These are phyloP conservation scores for Nycticryphes semicollaris DNA, from an alignment of 2,113 vertebrate genomes.

Conservation along the genomic window DNA sequence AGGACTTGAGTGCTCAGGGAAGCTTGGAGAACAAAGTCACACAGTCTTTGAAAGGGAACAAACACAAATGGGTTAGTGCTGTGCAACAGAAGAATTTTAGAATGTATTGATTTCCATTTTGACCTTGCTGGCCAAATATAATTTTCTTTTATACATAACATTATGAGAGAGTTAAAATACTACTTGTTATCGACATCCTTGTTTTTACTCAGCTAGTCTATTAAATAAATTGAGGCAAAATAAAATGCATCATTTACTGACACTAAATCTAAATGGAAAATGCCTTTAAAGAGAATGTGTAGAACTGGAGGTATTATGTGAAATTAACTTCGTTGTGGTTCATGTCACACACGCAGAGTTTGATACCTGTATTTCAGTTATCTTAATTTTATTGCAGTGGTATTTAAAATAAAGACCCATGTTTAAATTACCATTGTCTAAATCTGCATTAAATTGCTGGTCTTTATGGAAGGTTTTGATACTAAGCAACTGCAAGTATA, in stretches of 20 bases:
- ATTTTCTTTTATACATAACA: neutral
- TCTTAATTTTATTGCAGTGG: neutral
- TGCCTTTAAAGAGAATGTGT: neutral
- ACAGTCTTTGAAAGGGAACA: neutral
- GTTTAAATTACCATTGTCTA: neutral
- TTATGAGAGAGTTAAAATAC: neutral
- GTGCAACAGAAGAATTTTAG: neutral
- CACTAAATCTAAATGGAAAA: constrained; percentile 29
- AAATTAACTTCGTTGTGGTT: constrained; percentile 11
- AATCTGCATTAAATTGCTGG: constrained; percentile 26
- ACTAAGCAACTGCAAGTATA: neutral
- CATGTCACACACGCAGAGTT: neutral
- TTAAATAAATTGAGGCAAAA: constrained; percentile 18
- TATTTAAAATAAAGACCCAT: neutral
- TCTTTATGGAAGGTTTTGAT: neutral
- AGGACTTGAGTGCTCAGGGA: neutral
- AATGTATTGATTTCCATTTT: neutral
- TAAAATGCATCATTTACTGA: constrained; percentile 26
- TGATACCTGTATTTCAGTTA: constrained; percentile 9
- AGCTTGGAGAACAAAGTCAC: constrained; percentile 10
- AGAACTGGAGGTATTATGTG: neutral
- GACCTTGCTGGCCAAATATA: neutral
- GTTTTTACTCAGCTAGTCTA: neutral
- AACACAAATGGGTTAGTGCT: neutral
- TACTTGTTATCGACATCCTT: neutral